phyloP scores from a whole-genome alignment of 2,797 vertebrate genomes.

The Tympanoctomys barrerae region DNA sequence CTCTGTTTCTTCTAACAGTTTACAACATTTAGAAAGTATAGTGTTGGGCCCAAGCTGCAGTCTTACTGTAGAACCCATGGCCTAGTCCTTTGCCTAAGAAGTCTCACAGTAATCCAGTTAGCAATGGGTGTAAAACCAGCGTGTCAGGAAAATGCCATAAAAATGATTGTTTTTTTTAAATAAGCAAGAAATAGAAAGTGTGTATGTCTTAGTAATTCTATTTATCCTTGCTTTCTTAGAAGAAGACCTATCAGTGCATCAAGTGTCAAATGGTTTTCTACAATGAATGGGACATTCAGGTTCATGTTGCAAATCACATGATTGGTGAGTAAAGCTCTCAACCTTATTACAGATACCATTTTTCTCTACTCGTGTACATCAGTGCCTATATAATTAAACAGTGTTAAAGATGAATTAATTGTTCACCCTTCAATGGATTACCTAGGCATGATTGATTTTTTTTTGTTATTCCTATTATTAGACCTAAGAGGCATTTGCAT shows the following conservation, averaged over 20 bases:
- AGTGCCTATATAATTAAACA: slow-evolving; percentile 88
- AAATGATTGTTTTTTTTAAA: not conserved
- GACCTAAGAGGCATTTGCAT: slow-evolving; percentile 87
- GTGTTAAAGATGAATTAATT: slow-evolving; percentile 90
- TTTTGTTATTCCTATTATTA: slow-evolving; percentile 87
- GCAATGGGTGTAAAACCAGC: not conserved
- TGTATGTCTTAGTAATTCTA: slow-evolving; percentile 83
- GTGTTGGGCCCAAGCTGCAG: not conserved
- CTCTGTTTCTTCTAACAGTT: slow-evolving; percentile 14
- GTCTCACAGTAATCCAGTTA: not conserved
- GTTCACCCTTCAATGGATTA: slow-evolving; percentile 88
- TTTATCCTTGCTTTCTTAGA: slow-evolving; percentile 92
- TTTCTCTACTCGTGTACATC: slow-evolving; percentile 84
- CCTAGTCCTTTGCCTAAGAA: not conserved
- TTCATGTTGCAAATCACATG: slow-evolving; percentile 99
- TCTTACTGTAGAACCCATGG: not conserved
- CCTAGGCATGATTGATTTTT: slow-evolving; percentile 87
- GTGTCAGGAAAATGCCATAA: not conserved
- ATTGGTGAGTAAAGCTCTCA: slow-evolving; percentile 94
- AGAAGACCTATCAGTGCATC: slow-evolving; percentile 99
- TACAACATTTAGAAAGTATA: not conserved
- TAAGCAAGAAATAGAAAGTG: slow-evolving; percentile 50
- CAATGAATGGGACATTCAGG: slow-evolving; percentile 99
- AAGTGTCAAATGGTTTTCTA: slow-evolving; percentile 99
- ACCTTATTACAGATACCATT: slow-evolving; percentile 83